Evolutionary conservation across 2,888 invertebrate genomes (phyloP).

Genomic region (Tortricodes alternella): DNA sequence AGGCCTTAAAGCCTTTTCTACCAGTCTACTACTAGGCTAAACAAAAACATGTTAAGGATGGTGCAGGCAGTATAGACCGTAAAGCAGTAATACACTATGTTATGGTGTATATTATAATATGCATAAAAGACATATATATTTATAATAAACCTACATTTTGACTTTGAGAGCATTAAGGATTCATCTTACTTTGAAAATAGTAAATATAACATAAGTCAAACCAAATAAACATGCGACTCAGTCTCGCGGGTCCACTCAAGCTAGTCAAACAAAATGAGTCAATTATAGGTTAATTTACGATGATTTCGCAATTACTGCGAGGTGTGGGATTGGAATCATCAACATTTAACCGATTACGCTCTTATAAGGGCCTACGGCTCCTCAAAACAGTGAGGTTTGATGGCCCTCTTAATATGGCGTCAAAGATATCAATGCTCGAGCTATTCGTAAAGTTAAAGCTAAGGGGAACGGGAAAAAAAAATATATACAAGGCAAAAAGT

Average conservation of each 20-base stretch:
- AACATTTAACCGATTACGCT: not conserved
- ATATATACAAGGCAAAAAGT: not conserved
- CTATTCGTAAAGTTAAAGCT: not conserved
- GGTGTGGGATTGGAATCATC: not conserved
- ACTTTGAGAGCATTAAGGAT: too few relatives aligned
- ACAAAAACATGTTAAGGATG: too few relatives aligned
- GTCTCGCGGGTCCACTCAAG: not conserved
- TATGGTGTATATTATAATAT: too few relatives aligned
- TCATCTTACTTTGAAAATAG: too few relatives aligned
- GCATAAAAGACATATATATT: too few relatives aligned
- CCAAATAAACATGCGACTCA: not conserved
- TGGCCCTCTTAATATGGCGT: not conserved
- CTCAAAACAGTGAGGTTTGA: not conserved
- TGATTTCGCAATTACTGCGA: not conserved
- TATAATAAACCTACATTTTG: too few relatives aligned
- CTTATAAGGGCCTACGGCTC: not conserved
- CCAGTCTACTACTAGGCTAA: too few relatives aligned
- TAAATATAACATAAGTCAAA: not conserved
- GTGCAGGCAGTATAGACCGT: too few relatives aligned
- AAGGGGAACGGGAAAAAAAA: not conserved
- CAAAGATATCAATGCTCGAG: not conserved
- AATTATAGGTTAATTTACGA: slow-evolving; percentile 3
- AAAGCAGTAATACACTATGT: too few relatives aligned
- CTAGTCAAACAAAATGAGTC: not conserved
- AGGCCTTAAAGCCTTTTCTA: too few relatives aligned